Evolutionary conservation across 2,888 invertebrate species (phyloP).

Genomic region (Odontomyia ornata): DNA sequence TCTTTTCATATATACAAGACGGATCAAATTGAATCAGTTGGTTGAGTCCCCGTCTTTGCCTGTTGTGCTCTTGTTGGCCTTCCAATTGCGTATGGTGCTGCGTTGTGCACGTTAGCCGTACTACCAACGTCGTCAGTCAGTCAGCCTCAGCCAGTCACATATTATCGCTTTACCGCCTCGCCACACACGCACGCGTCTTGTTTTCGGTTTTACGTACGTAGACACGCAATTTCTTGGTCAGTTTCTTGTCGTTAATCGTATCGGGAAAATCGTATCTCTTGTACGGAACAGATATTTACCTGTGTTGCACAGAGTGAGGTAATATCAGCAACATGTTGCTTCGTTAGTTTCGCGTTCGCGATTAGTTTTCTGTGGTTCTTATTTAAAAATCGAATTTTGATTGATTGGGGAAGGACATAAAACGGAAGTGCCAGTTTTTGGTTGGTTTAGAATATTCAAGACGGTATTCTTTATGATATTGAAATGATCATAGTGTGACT

Average conservation of each 20-base stretch:
- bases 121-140: not conserved
- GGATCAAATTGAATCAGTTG: slow-evolving; percentile 33
- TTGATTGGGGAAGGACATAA: slow-evolving; percentile 1
- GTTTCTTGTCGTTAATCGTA: slow-evolving; percentile 39
- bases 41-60: slow-evolving; percentile 9
- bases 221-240: slow-evolving; percentile 35
- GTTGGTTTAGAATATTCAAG: no score
- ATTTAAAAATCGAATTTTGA: not conserved
- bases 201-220: slow-evolving; percentile 23
- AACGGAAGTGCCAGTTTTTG: slow-evolving; percentile 13
- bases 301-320: slow-evolving; percentile 20
- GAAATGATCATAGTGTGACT: not conserved
- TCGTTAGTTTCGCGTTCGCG: not conserved
- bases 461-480: not conserved
- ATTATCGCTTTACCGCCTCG: slow-evolving; percentile 26
- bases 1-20: slow-evolving; percentile 36
- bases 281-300: slow-evolving; percentile 23
- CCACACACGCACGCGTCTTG: slow-evolving; percentile 30
- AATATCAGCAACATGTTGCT: slow-evolving; percentile 18
- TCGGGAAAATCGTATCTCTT: slow-evolving; percentile 38
- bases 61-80: slow-evolving; percentile 36
- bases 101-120: not conserved
- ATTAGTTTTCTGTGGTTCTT: no score
- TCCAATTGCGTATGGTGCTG: slow-evolving; percentile 4
- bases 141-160: not conserved